Percentiles rank a stretch among this genome's conserved stretches.
Evolutionary conservation across 2,113 vertebrate genomes (phyloP).

Genomic region (Corapipo altera): DNA sequence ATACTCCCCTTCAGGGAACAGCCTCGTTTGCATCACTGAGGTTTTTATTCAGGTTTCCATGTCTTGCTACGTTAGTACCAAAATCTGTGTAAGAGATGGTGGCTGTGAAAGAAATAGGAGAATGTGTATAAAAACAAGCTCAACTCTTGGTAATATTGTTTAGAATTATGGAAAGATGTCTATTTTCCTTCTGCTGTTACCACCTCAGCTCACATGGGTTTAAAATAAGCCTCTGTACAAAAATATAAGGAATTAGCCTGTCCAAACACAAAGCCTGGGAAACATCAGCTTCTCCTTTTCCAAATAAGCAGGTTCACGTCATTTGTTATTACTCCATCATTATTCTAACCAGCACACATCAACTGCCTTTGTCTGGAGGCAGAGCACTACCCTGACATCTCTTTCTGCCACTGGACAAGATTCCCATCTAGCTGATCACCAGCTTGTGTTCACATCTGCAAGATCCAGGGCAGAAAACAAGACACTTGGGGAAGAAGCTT

Average conservation of each 20-base stretch:
- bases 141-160: neutral
- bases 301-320: neutral
- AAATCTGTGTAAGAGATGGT: neutral
- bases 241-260: neutral
- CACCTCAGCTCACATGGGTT: neutral
- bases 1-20: neutral
- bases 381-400: neutral
- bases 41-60: neutral
- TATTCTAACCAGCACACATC: neutral
- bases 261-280: conserved; percentile 44
- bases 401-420: neutral
- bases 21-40: neutral
- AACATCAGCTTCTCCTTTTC: neutral
- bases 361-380: neutral
- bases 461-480: neutral
- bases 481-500: neutral
- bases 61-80: neutral
- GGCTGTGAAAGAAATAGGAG: neutral
- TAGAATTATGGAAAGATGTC: neutral
- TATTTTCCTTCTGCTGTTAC: neutral
- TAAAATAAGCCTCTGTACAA: neutral
- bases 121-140: neutral
- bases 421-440: neutral
- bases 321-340: neutral
- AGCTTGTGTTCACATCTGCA: neutral